Conservation (phyloP, 2,888 invertebrate genomes). For the Hypomecis atomaria region DNA sequence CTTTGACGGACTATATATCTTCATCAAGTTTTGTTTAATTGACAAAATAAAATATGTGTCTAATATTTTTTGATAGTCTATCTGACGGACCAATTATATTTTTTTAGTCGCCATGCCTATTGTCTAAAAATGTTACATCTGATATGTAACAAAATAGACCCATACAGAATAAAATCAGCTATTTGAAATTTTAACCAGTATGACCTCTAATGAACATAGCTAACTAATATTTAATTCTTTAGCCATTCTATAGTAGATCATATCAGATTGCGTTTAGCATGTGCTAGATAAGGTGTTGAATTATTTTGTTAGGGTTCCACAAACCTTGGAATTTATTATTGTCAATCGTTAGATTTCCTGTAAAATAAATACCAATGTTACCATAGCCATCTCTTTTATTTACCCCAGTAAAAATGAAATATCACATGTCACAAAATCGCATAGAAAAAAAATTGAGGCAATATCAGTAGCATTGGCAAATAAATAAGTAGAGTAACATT, state of each 20-base stretch:
- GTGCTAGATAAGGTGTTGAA: constrained; percentile 79
- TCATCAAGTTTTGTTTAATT: too few relatives aligned
- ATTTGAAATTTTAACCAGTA: constrained; percentile 33
- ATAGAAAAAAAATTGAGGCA: constrained; percentile 36
- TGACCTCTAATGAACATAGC: constrained; percentile 43
- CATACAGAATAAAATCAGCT: constrained; percentile 4
- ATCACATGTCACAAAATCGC: constrained; percentile 31
- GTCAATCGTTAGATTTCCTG: constrained; percentile 83
- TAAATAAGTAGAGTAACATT: constrained; percentile 35
- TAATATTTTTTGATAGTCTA: too few relatives aligned
- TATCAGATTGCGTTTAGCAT: constrained; percentile 75
- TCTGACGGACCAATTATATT: too few relatives aligned
- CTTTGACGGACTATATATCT: too few relatives aligned
- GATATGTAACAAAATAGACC: background rate
- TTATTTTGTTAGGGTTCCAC: constrained; percentile 80
- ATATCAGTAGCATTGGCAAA: constrained; percentile 36
- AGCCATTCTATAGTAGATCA: constrained; percentile 70
- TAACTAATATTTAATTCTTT: constrained; percentile 54
- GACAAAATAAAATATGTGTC: too few relatives aligned
- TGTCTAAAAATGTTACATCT: constrained; percentile 3
- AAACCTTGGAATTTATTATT: constrained; percentile 74
- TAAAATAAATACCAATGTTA: constrained; percentile 84
- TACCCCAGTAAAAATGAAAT: constrained; percentile 41
- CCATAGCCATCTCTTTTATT: constrained; percentile 67
- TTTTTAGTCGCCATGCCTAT: too few relatives aligned